Percentiles rank a stretch among this genome's conserved stretches.
These are phyloP conservation scores for Zhuqinia jingwanae DNA, from an alignment of 2,888 invertebrate species.

Conservation along the genomic window DNA sequence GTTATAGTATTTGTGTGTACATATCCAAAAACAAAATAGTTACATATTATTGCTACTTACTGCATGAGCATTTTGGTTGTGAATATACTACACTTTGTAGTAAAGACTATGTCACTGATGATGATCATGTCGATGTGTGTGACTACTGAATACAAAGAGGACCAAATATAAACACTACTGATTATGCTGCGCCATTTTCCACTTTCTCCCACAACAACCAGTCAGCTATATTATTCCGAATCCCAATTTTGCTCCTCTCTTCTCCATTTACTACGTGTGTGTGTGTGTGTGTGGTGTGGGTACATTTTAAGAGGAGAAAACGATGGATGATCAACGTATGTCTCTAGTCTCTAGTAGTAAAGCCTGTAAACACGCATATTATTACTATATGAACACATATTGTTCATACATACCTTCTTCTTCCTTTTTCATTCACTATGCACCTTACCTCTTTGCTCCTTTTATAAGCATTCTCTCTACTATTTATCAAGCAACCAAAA, in stretches of 20 bases:
- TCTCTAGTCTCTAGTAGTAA: no score
- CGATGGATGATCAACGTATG: no score
- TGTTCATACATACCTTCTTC: background rate
- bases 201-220: slow-evolving; percentile 28
- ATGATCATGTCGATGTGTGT: slow-evolving; percentile 7
- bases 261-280: background rate
- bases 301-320: background rate
- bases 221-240: no score
- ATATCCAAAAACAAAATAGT: no score
- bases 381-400: no score
- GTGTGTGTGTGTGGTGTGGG: background rate
- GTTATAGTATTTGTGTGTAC: background rate
- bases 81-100: background rate
- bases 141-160: slow-evolving; percentile 18
- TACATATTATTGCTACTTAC: no score
- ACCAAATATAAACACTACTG: background rate
- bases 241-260: background rate
- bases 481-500: slow-evolving; percentile 30
- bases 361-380: no score
- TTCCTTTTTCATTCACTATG: background rate
- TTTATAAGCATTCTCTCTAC: background rate
- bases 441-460: background rate
- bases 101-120: slow-evolving; percentile 29
- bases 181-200: slow-evolving; percentile 46
- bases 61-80: no score